These are phyloP conservation scores for Enoplosus armatus DNA, from an alignment of 2,797 vertebrate species.

Conservation along the genomic window DNA sequence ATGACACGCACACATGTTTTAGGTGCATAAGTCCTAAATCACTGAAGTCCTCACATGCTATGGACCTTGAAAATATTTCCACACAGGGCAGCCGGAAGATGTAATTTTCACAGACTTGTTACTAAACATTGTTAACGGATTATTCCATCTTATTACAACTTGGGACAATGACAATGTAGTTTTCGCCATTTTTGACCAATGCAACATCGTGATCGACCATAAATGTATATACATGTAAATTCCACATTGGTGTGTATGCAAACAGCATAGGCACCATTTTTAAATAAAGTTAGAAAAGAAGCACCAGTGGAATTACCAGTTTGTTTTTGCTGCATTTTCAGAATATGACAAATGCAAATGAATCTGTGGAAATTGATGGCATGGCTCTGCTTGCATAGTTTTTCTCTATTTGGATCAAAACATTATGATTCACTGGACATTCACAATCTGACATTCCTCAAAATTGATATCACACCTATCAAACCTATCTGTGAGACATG, in stretches of 20 bases:
- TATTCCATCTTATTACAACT: constrained; percentile 8
- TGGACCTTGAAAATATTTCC: constrained; percentile 21
- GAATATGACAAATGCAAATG: not conserved
- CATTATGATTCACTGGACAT: not conserved
- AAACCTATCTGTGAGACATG: no score
- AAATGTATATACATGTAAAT: not conserved
- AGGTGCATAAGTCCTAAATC: constrained; percentile 35
- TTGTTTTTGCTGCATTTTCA: not conserved
- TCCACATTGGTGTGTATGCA: not conserved
- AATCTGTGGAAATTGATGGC: not conserved
- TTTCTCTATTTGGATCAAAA: not conserved
- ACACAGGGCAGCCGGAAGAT: constrained; percentile 12
- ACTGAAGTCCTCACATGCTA: constrained; percentile 29
- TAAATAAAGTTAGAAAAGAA: not conserved
- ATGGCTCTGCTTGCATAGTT: not conserved
- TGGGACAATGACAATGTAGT: not conserved
- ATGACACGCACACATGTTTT: constrained; percentile 37
- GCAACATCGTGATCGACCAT: no score
- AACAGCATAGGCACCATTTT: not conserved
- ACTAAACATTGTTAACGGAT: constrained; percentile 15
- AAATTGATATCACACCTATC: not conserved
- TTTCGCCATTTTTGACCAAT: not conserved
- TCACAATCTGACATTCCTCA: not conserved
- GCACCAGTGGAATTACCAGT: no score
- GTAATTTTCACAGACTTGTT: constrained; percentile 12